Evolutionary conservation across 2,113 vertebrate species (phyloP).

Genomic region (Aptenodytes patagonicus): DNA sequence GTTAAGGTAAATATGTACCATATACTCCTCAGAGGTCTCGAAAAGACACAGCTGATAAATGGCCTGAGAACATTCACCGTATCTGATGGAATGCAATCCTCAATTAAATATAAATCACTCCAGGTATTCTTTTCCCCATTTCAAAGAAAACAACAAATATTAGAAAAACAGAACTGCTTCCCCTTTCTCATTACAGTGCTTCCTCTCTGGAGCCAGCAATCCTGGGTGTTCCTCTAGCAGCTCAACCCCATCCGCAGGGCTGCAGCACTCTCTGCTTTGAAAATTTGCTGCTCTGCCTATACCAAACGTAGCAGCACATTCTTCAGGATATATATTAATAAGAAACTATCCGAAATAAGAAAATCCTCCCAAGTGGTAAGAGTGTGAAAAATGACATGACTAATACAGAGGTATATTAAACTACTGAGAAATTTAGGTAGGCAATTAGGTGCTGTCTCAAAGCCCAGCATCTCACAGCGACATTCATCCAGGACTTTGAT

Average conservation of each 20-base stretch:
- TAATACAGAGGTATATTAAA: background rate
- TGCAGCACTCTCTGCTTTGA: constrained; percentile 31
- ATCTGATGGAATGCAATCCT: constrained; percentile 69
- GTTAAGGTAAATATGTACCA: constrained; percentile 55
- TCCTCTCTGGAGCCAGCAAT: constrained; percentile 60
- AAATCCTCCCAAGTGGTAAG: background rate
- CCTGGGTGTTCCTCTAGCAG: constrained; percentile 52
- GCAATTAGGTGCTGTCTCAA: background rate
- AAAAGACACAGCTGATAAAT: constrained; percentile 60
- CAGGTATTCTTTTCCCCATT: constrained; percentile 68
- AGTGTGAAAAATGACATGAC: background rate
- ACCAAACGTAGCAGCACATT: background rate
- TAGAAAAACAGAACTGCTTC: constrained; percentile 48
- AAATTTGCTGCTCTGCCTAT: constrained; percentile 6
- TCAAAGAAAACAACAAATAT: constrained; percentile 67
- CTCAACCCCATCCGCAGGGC: constrained; percentile 24
- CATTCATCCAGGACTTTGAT: background rate
- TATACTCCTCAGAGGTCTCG: constrained; percentile 54
- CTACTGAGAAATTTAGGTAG: background rate
- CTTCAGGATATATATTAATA: background rate
- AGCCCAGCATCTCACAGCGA: background rate
- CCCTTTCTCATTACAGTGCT: constrained; percentile 58
- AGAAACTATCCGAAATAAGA: background rate
- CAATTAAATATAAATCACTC: constrained; percentile 72
- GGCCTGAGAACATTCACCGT: constrained; percentile 57